A percentile compares a stretch with the other conserved stretches of the same genome.
phyloP scores from a whole-genome alignment of 2,113 vertebrate species.

The Ochotona princeps region DNA sequence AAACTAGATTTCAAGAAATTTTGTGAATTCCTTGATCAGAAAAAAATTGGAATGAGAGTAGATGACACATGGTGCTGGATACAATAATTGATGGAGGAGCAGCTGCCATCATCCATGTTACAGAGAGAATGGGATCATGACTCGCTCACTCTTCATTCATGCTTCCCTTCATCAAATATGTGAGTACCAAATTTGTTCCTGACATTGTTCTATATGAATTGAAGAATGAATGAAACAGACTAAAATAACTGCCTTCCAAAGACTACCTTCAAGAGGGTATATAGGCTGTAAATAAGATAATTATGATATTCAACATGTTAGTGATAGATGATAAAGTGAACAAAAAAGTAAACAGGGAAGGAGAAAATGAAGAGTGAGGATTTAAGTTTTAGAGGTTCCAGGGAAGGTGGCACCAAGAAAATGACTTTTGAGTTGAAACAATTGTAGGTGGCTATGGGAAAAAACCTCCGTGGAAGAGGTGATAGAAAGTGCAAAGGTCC shows the following conservation, averaged over 20 bases:
- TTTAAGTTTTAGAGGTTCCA: not conserved
- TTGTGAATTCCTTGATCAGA: not conserved
- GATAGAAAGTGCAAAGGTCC: not conserved
- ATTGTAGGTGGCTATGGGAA: not conserved
- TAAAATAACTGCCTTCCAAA: not conserved
- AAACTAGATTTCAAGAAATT: constrained; percentile 28
- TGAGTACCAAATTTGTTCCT: not conserved
- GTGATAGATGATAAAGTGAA: not conserved
- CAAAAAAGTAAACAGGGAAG: not conserved
- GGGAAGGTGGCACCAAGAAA: not conserved
- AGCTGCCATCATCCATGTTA: not conserved
- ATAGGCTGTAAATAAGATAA: not conserved
- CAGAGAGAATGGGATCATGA: not conserved
- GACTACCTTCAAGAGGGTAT: not conserved
- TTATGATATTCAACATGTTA: not conserved
- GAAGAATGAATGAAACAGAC: not conserved
- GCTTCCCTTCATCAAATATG: not conserved
- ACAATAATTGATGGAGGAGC: not conserved
- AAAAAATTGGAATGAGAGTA: not conserved
- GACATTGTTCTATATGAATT: not conserved
- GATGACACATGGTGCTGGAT: not conserved
- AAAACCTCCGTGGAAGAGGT: not conserved
- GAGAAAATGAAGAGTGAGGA: not conserved
- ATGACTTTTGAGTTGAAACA: not conserved
- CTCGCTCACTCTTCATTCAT: not conserved